Percentiles rank a stretch among this genome's conserved stretches.
phyloP scores from a whole-genome alignment of 2,888 invertebrate genomes.

The Caradrina kadenii region DNA sequence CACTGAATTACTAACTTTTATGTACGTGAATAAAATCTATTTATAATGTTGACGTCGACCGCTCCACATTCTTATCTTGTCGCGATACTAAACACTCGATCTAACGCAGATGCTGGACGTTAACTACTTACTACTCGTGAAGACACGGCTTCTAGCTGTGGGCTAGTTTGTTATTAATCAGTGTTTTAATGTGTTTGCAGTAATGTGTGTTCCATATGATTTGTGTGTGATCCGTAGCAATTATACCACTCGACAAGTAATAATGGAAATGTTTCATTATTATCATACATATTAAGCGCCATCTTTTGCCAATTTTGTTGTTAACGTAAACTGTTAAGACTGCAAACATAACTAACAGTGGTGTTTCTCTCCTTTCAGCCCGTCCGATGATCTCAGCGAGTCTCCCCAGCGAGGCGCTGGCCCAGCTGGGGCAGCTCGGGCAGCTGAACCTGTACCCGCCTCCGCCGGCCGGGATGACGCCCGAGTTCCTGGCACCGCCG shows the following conservation, averaged over 20 bases:
- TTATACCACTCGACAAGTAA: neutral
- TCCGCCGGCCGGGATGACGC: slow-evolving; percentile 86
- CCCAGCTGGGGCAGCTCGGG: slow-evolving; percentile 89
- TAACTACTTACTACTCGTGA: slow-evolving; percentile 51
- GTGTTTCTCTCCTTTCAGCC: slow-evolving; percentile 77
- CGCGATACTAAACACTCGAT: slow-evolving; percentile 75
- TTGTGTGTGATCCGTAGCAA: slow-evolving; percentile 4
- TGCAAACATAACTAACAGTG: slow-evolving; percentile 33
- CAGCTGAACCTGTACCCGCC: slow-evolving; percentile 91
- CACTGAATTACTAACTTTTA: slow-evolving; percentile 80
- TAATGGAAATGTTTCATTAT: slow-evolving; percentile 4
- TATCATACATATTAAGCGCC: slow-evolving; percentile 20
- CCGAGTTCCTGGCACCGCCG: slow-evolving; percentile 92
- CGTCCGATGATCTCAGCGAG: slow-evolving; percentile 93
- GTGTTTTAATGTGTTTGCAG: slow-evolving; percentile 39
- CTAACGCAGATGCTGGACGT: slow-evolving; percentile 77
- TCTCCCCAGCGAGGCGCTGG: slow-evolving; percentile 92
- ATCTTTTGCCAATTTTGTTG: slow-evolving; percentile 7
- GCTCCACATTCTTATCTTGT: slow-evolving; percentile 88
- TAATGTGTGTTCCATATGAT: slow-evolving; percentile 24
- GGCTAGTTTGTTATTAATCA: slow-evolving; percentile 52
- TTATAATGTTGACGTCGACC: slow-evolving; percentile 87
- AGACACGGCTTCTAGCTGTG: slow-evolving; percentile 57
- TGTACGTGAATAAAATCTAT: slow-evolving; percentile 87
- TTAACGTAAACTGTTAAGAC: slow-evolving; percentile 5